Conservation (phyloP, 2,888 invertebrate species). For the Hanleya hanleyi region DNA sequence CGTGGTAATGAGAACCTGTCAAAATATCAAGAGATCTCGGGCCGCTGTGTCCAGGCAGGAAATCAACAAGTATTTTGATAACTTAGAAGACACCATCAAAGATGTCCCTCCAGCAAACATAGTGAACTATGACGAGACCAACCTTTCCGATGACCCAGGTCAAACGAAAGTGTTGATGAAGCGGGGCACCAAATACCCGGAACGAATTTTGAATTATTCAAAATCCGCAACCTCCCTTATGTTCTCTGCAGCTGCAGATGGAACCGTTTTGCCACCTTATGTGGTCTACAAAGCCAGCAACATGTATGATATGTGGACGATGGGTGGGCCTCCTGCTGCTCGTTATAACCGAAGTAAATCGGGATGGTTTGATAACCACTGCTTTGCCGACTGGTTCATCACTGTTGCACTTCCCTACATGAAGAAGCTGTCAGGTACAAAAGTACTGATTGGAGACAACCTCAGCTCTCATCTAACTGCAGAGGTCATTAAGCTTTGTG, state of each 20-base stretch:
- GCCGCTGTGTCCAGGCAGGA: neutral
- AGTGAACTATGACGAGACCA: conserved; percentile 67
- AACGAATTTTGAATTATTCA: conserved; percentile 62
- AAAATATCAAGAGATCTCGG: no score
- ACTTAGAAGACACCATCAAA: neutral
- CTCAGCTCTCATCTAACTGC: conserved; percentile 45
- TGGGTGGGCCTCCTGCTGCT: conserved; percentile 66
- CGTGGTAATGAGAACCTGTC: conserved; percentile 10
- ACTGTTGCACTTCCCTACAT: conserved; percentile 50
- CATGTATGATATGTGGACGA: conserved; percentile 70
- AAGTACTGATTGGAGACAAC: conserved; percentile 71
- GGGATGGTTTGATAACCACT: conserved; percentile 63
- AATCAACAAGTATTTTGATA: neutral
- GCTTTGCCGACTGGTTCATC: conserved; percentile 60
- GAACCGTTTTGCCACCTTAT: conserved; percentile 69
- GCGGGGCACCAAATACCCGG: conserved; percentile 49
- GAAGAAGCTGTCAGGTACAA: conserved; percentile 49
- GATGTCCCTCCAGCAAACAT: conserved; percentile 43
- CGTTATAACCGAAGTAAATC: conserved; percentile 69
- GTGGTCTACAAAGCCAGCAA: conserved; percentile 73
- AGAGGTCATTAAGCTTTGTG: conserved; percentile 60
- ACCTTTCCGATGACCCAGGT: conserved; percentile 68
- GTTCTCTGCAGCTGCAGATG: conserved; percentile 71
- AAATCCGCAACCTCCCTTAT: conserved; percentile 67
- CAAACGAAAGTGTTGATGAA: conserved; percentile 31